Evolutionary conservation across 2,888 invertebrate species (phyloP), one percentile per base, ranked within the genome.

Genomic region (Drosophila monieri): DNA sequence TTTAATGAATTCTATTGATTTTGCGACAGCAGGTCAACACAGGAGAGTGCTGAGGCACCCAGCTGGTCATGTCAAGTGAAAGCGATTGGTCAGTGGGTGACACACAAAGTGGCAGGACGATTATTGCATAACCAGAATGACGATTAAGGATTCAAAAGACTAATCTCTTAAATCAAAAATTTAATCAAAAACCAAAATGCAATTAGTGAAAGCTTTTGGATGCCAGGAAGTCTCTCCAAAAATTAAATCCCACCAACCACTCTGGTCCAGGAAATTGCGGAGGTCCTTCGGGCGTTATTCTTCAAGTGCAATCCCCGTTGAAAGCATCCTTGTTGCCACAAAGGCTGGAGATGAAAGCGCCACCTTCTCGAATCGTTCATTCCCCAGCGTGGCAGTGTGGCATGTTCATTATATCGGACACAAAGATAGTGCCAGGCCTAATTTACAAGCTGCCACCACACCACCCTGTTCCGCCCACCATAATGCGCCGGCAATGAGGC

Each of bases 1-100:
- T 81, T 65, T 77, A 83, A 81, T 85, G 73, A 79, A 81, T 80
- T 85, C 75, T 76, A 81, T 81, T 77, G 81, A 84, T 81, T 85
- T 64, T 64, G 15, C 49, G 41, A n/a, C 21, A 44, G 21, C 10
- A 44, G 35, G 18, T 35, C 32, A 18, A 14, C 39, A 15, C 39
- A 6, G 15, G 1, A 15, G 27, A 9, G 3, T 8, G 6, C 21
- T 12, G 9, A 9, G 4, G 15, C n/a, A n/a, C 2, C 35, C 10
- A 3, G 32, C 46, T 21, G 27, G 12, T 4, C 27, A 2, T 48
- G 27, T 18, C 37, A 15, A 39, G n/a, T 6, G 37, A 35, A 56
- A 57, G 44, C 46, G 37, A 59, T 57, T 32, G 46, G 21, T 54
- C 58, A 54, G 23, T 43, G n/a, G 43, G 32, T 44, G 54, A 58